Conservation (phyloP, 2,797 vertebrate genomes). For the Brachyalestes nurse region DNA sequence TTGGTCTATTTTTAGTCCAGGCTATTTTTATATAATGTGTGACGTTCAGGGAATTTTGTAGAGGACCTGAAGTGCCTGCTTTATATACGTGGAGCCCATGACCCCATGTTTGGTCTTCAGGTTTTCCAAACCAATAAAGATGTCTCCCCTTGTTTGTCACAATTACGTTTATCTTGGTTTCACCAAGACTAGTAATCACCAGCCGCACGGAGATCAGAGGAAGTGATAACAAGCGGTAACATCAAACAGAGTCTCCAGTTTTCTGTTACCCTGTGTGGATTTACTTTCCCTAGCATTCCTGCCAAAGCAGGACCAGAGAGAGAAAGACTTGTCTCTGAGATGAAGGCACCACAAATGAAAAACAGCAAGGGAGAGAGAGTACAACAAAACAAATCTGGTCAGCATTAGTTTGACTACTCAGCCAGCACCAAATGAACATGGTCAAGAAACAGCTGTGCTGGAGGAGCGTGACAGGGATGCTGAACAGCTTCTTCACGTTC, state of each 20-base stretch:
- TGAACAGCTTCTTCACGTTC: not conserved
- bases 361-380: constrained; percentile 19
- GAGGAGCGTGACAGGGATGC: constrained; percentile 6
- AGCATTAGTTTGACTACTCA: constrained; percentile 28
- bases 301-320: constrained; percentile 9
- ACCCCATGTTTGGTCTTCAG: not conserved
- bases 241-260: constrained; percentile 24
- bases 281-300: constrained; percentile 3
- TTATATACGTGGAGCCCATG: not conserved
- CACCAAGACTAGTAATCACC: not conserved
- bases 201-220: not conserved
- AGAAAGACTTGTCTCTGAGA: constrained; percentile 4
- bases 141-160: not conserved
- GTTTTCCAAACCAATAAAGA: not conserved
- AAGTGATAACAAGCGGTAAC: constrained; percentile 20
- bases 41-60: not conserved
- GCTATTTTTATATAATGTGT: not conserved
- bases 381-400: constrained; percentile 37
- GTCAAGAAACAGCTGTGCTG: constrained; percentile 35
- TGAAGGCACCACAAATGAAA: constrained; percentile 16
- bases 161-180: constrained; percentile 23
- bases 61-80: not conserved
- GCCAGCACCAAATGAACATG: constrained; percentile 9
- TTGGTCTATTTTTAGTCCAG: not conserved
- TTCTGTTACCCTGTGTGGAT: not conserved